Evolutionary conservation across 2,888 invertebrate genomes (phyloP), one percentile per base, ranked within the genome.

Genomic region (Heliconius cydno): DNA sequence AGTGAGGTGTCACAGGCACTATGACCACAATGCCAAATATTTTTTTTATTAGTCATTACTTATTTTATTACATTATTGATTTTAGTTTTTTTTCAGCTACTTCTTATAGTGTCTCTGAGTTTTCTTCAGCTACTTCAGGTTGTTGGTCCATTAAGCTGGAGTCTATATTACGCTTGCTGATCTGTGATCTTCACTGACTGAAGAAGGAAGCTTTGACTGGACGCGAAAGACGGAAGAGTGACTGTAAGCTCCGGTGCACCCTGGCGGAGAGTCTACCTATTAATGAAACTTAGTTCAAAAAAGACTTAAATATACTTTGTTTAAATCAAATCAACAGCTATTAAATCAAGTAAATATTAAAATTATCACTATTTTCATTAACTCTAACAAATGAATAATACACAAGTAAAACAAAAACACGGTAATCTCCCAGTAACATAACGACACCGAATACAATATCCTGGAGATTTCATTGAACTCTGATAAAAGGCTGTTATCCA

Each of bases 401-500:
- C 22, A 68, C 12, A 68, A 38, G n/a, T n/a, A n/a, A n/a, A 38
- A 68, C 9, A 9, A 13, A 41, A 13, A 2, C n/a, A 41, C n/a
- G n/a, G n/a, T 13, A 68, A 13, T 41, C 38, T 68, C 68, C 15
- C n/a, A 6, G 13, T 9, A 22, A 12, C 30, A 72, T 30, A 57
- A 72, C 72, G 15, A 28, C 46, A 71, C 41, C 13, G 70, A 22
- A 70, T 38, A 41, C 52, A 63, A 74, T 28, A 63, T 63, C 63
- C 78, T 78, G 52, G 34, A 72, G 22, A 57, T 57, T 72, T 72
- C 72, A 46, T 72, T 30, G 46, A 78, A 74, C 78, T 66, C 41
- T 30, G 41, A 78, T 78, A 74, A 60, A 63, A 74, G 57, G 78
- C 66, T 60, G 57, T 67, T 41, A 74, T 71, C 38, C 25, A 79